These are phyloP conservation scores for Peromyscus polionotus DNA, from an alignment of 2,113 vertebrate species.

Conservation along the genomic window DNA sequence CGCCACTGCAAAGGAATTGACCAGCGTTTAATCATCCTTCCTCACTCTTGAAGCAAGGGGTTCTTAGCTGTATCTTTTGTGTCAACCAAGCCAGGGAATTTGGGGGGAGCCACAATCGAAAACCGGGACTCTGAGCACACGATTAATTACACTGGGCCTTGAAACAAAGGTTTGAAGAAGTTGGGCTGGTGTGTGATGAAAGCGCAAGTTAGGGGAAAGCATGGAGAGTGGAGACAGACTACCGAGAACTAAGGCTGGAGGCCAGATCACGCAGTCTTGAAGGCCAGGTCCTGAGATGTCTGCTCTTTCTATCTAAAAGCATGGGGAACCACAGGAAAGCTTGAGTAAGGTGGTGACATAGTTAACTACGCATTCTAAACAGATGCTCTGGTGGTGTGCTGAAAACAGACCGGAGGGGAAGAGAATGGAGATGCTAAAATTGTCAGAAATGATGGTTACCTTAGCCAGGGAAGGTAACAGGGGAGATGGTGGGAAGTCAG, in stretches of 20 bases:
- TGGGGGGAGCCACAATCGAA: constrained; percentile 48
- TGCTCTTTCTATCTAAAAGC: constrained; percentile 4
- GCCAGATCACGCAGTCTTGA: constrained; percentile 30
- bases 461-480: constrained; percentile 69
- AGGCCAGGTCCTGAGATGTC: not conserved
- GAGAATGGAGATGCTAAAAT: constrained; percentile 75
- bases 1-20: not conserved
- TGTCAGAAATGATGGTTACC: constrained; percentile 70
- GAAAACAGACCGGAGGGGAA: constrained; percentile 73
- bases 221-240: not conserved
- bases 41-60: not conserved
- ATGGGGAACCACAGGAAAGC: constrained; percentile 26
- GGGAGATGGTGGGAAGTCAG: constrained; percentile 69
- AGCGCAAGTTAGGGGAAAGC: not conserved
- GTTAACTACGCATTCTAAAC: constrained; percentile 78
- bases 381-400: constrained; percentile 69
- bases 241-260: not conserved
- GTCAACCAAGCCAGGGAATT: constrained; percentile 39
- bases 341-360: constrained; percentile 68
- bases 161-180: constrained; percentile 36
- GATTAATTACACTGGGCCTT: constrained; percentile 1
- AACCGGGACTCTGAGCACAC: constrained; percentile 7
- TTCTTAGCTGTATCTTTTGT: constrained; percentile 30
- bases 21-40: not conserved
- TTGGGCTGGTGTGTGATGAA: not conserved